Conservation (phyloP, 2,113 vertebrate species). For the Potamarius usumacintae region DNA sequence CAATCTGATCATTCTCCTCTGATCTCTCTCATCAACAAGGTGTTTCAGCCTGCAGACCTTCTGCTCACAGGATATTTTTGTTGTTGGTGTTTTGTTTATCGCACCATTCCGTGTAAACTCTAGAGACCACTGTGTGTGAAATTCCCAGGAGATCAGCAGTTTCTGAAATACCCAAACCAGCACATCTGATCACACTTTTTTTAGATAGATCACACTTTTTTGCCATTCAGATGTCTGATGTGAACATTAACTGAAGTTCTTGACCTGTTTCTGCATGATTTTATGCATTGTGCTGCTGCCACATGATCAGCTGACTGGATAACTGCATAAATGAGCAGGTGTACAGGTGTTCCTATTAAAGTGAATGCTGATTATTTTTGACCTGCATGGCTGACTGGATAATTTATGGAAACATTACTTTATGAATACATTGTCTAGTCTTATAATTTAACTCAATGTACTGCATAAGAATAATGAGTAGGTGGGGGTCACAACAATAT, state of each 20-base stretch:
- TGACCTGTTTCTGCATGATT: background rate
- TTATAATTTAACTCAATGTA: background rate
- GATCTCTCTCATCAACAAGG: too few species aligned
- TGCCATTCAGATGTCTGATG: background rate
- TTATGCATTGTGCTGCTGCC: background rate
- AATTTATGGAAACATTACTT: background rate
- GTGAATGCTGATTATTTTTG: background rate
- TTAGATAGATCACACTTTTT: background rate
- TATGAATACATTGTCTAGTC: background rate
- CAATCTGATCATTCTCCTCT: too few species aligned
- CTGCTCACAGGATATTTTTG: too few species aligned
- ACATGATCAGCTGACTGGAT: background rate
- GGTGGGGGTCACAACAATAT: background rate
- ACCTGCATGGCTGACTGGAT: background rate
- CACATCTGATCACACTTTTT: background rate
- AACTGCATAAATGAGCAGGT: background rate
- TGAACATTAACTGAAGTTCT: background rate
- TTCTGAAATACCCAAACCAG: background rate
- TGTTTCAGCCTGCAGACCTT: too few species aligned
- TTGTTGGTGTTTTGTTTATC: too few species aligned
- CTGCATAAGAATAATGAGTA: background rate
- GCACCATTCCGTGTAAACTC: too few species aligned
- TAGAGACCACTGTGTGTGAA: too few species aligned
- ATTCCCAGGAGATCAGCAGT: background rate
- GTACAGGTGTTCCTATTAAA: background rate